Base-by-base conservation (phyloP, 2,797 vertebrate genomes). In the Characodon lateralis region DNA sequence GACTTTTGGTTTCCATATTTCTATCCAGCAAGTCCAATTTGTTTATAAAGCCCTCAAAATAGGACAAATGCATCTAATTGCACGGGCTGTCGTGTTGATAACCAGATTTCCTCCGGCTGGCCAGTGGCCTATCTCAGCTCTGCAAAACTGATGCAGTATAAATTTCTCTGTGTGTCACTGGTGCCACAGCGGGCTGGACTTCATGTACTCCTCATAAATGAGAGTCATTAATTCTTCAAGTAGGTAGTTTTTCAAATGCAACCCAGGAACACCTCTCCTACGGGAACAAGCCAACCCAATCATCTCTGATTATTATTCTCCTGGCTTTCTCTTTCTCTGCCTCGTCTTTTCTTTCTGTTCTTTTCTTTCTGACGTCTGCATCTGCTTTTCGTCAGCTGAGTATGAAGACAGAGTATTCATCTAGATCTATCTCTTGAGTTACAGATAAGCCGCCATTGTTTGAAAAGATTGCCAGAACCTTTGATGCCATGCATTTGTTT, bases 141-240 rank as follows among this genome's bases (percentile, higher is more conserved):
- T 76, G 81, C 82, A 86, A 88, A 86, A 83, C 70, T 79, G 83
- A 89, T 79, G 85, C 80, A 69, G 87, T 78, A 74, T 84, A 85
- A 79, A 84, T 83, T 90, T 89, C 91, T 89, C 80, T 55, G 78
- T 73, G 77, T 89, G 86, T 89, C 87, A 89, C 84, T 76, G 48
- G 6, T 84, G 90, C 83, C 91, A 87, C 89, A 80, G 84, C 1
- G 86, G 91, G 87, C 89, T 26, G 75, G 86, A 89, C 88, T 91
- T 79, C 80, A 79, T 87, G 87, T 82, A 69, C 89, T 83, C 82
- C 83, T 83, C 87, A 83, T 92, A 94, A 94, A 92, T 92, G 91
- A 92, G 87, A 80, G 83, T 91, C 93, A 93, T 95, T 93, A 88
- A 93, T 93, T 94, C 90, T 91, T 84, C 72, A 78, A 85, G 84